These are phyloP conservation scores for Bombylius discolor DNA, from an alignment of 2,888 invertebrate species.

Conservation along the genomic window DNA sequence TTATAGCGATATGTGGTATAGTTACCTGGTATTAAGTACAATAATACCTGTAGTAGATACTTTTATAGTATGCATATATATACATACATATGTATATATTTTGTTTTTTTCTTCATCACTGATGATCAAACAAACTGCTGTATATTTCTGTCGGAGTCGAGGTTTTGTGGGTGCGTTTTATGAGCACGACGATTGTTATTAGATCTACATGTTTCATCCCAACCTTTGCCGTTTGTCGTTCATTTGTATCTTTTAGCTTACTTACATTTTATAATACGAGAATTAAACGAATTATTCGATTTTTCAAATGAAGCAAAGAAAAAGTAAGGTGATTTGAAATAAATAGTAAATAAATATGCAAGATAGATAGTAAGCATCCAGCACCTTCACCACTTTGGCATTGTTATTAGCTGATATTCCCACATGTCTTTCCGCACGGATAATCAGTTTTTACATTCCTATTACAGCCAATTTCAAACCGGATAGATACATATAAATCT, in stretches of 20 bases:
- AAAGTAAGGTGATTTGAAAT: background rate
- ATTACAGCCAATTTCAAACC: background rate
- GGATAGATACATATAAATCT: background rate
- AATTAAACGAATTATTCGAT: background rate
- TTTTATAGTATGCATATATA: too few species aligned
- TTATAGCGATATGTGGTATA: too few species aligned
- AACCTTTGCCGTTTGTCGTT: constrained; percentile 3
- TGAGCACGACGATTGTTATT: constrained; percentile 37
- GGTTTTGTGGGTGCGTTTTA: constrained; percentile 37
- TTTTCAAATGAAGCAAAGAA: background rate
- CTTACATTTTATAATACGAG: background rate
- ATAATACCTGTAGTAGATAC: too few species aligned
- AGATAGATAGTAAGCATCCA: background rate
- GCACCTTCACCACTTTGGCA: background rate
- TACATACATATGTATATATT: too few species aligned
- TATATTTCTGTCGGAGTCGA: background rate
- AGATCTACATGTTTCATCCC: constrained; percentile 13
- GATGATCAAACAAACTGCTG: too few species aligned
- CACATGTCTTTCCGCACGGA: background rate
- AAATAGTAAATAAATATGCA: background rate
- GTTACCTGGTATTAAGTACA: too few species aligned
- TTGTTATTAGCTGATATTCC: background rate
- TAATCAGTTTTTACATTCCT: background rate
- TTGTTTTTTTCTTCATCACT: too few species aligned
- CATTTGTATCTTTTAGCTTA: background rate